Evolutionary conservation across 2,113 vertebrate genomes (phyloP), one percentile per base, ranked within the genome.

Genomic region (Peromyscus leucopus): DNA sequence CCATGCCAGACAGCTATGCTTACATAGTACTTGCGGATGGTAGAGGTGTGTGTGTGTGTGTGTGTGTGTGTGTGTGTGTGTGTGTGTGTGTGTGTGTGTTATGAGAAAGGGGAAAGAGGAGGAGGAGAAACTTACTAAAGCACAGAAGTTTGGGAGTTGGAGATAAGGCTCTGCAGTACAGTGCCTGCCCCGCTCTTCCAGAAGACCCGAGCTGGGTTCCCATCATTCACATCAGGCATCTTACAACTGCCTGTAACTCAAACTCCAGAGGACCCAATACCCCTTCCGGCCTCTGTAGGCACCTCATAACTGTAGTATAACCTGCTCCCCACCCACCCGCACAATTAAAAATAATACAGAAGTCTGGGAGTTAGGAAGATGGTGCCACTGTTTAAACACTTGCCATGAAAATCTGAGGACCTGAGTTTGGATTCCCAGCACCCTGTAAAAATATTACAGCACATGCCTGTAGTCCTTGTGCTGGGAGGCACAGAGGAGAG

Each of bases 1-100:
- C n/a, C 36, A 12, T 16, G 26, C 8, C 19, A 21, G 72, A 3
- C 4, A 57, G 72, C 2, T 15, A 2, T 4, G 5, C 15, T 4
- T 31, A 3, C 10, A 39, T 48, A 76, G 42, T 79, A 39, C 28
- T 17, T 61, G 39, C 1, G 4, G 7, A 39, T 55, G 55, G 55
- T 55, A 55, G 36, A n/a, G n/a, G 57, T 42, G 59, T 42, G 24
- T 84, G 33, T 12, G 65, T 46, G 88, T 46, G n/a, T 61, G 67
- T 42, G 48, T 7, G 51, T 75, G 51, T 33, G 57, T 46, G 72
- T 46, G 55, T 42, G 57, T 84, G n/a, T 84, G 59, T 42, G 24
- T 84, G 33, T 21, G 39, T 24, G 19, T 82, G 51, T n/a, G 17
- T 57, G 79, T n/a, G 5, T 57, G 83, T 28, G 24, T 9, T 28